Evolutionary conservation across 1,140 invertebrate genomes (phyloP).

Genomic region (Lucilia cuprina): DNA sequence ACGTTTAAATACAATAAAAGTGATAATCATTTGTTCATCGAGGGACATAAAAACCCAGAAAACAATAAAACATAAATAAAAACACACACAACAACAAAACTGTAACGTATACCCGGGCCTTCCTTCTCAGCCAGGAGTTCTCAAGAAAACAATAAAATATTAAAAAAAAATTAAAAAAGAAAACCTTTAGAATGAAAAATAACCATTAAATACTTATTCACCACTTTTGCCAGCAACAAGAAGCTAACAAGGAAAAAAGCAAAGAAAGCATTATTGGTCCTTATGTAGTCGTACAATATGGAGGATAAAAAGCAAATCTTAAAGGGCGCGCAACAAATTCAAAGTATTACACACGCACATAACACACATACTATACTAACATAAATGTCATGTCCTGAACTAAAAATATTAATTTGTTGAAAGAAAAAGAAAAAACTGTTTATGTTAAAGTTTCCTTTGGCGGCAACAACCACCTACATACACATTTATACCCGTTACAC

Average conservation of each 20-base stretch:
- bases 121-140: background rate
- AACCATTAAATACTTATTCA: constrained; percentile 7
- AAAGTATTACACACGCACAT: background rate
- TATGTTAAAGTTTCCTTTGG: background rate
- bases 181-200: constrained; percentile 5
- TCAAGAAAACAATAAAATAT: background rate
- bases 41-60: background rate
- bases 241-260: too few species aligned
- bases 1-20: background rate
- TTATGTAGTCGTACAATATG: background rate
- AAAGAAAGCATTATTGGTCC: too few species aligned
- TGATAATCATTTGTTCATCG: constrained; percentile 8
- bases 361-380: background rate
- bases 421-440: background rate
- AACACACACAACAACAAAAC: background rate
- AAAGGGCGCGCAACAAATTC: background rate
- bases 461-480: background rate
- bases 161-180: background rate
- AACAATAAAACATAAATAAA: background rate
- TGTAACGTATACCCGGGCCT: background rate
- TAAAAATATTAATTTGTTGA: constrained; percentile 28
- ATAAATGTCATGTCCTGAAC: constrained; percentile 20
- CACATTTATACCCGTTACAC: background rate
- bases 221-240: background rate
- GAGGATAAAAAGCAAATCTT: background rate